Evolutionary conservation across 1,140 invertebrate genomes (phyloP).

Genomic region (Plectrocnemia conspersa): DNA sequence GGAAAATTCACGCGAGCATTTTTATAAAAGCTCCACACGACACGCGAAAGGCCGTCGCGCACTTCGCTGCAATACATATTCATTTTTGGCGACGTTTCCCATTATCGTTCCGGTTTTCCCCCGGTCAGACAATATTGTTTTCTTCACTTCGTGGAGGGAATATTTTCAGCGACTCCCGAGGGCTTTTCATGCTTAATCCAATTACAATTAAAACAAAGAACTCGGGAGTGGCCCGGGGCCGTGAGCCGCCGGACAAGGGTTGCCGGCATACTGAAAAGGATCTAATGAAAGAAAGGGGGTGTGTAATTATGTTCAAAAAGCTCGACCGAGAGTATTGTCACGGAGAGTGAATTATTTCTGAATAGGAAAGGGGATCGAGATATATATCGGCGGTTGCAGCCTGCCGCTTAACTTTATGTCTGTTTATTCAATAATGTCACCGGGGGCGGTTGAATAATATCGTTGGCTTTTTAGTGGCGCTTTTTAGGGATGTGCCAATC

Average conservation of each 20-base stretch:
- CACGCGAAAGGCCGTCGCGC: too few species aligned
- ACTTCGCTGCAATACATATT: slow-evolving; percentile 13
- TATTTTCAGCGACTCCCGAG: slow-evolving; percentile 23
- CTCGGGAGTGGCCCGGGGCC: slow-evolving; percentile 9
- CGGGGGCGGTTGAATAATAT: slow-evolving; percentile 1
- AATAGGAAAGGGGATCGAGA: too few species aligned
- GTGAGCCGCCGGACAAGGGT: slow-evolving; percentile 19
- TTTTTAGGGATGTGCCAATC: slow-evolving; percentile 5
- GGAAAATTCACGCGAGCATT: too few species aligned
- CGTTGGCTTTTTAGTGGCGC: slow-evolving; percentile 3
- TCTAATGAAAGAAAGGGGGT: slow-evolving; percentile 20
- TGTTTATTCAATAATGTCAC: slow-evolving; percentile 26
- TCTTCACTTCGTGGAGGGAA: slow-evolving; percentile 18
- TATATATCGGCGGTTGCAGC: slow-evolving; percentile 19
- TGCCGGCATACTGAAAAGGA: slow-evolving; percentile 30
- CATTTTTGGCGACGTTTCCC: slow-evolving; percentile 23
- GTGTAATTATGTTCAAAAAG: slow-evolving; percentile 28
- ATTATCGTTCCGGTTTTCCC: slow-evolving; percentile 15
- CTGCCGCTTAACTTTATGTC: background rate
- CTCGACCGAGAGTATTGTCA: slow-evolving; percentile 13
- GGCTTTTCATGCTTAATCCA: slow-evolving; percentile 32
- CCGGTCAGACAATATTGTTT: slow-evolving; percentile 25
- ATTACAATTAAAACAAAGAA: slow-evolving; percentile 35
- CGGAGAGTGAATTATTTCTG: slow-evolving; percentile 26
- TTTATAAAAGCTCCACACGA: too few species aligned